Evolutionary conservation across 2,113 vertebrate species (phyloP).

Genomic region (Fregata magnificens): DNA sequence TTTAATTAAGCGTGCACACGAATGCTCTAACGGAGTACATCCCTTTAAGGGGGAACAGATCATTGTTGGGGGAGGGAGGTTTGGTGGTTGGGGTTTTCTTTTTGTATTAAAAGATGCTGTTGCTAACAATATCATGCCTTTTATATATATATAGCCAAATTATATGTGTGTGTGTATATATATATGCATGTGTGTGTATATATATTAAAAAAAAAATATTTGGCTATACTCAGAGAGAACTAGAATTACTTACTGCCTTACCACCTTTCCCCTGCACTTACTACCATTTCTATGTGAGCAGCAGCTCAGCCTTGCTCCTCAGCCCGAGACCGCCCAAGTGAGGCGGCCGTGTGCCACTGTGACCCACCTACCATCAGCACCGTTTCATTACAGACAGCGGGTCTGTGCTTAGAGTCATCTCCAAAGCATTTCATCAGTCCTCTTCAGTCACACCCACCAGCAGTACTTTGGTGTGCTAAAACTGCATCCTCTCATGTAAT

Average conservation of each 20-base stretch:
- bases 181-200: too few species aligned
- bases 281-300: fast-evolving
- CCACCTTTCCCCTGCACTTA: background rate
- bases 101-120: background rate
- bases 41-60: background rate
- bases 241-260: background rate
- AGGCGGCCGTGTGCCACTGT: fast-evolving
- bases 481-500: fast-evolving
- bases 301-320: background rate
- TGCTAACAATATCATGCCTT: background rate
- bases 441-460: background rate
- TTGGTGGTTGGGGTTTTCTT: too few species aligned
- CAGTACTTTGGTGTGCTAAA: background rate
- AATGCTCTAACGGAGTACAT: background rate
- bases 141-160: background rate
- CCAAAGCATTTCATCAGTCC: background rate
- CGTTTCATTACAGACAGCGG: fast-evolving
- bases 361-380: background rate
- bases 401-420: background rate
- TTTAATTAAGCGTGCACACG: background rate
- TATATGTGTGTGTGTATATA: background rate
- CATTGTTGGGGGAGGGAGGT: too few species aligned
- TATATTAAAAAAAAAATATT: background rate
- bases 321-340: fast-evolving
- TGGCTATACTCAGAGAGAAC: background rate